Conservation (phyloP, 1,140 invertebrate species). For the Lepidurus arcticus region DNA sequence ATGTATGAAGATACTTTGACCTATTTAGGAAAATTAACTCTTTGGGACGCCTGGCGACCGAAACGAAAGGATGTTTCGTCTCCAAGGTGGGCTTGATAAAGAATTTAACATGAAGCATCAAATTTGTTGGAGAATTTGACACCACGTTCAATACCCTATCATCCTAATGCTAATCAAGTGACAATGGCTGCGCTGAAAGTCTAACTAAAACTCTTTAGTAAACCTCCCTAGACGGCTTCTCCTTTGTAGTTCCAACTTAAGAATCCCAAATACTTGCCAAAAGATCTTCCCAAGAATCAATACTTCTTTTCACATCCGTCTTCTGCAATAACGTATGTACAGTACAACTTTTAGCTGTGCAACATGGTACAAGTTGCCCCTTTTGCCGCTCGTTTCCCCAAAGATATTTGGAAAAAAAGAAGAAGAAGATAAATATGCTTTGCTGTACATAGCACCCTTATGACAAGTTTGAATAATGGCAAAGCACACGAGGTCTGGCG, state of each 20-base stretch:
- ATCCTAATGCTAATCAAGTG: neutral
- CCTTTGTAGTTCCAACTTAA: neutral
- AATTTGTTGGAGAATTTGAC: slow-evolving; percentile 11
- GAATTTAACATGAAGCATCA: neutral
- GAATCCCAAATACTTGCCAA: neutral
- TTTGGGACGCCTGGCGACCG: no score
- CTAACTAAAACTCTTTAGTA: neutral
- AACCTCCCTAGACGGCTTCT: neutral
- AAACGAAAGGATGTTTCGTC: neutral
- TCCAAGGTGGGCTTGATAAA: neutral
- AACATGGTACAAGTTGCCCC: neutral
- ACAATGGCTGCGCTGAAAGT: neutral
- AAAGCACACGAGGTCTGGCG: slow-evolving; percentile 13
- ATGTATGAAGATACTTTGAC: no score
- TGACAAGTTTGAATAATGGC: slow-evolving; percentile 4
- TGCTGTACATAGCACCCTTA: slow-evolving; percentile 18
- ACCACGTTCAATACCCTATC: neutral
- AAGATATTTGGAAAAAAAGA: neutral
- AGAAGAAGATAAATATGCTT: slow-evolving; percentile 1
- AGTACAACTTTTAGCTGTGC: neutral
- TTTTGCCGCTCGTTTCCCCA: neutral
- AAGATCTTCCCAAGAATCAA: neutral
- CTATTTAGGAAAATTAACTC: no score
- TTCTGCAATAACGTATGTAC: neutral
- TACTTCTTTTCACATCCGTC: neutral